Evolutionary conservation across 1,140 invertebrate genomes (phyloP), one percentile per base, ranked within the genome.

Genomic region (Calosoma granatense): DNA sequence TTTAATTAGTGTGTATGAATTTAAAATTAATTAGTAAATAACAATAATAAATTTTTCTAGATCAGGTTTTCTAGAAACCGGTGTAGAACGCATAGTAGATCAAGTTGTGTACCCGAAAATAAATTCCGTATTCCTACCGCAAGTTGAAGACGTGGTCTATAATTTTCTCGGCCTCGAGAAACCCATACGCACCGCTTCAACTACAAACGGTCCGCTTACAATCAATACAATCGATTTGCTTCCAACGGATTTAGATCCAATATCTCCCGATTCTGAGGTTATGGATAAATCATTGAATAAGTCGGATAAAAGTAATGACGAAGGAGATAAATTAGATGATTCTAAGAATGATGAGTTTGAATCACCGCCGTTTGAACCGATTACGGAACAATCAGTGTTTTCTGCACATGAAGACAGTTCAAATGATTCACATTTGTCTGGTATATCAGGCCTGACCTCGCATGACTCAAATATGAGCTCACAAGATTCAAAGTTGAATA

Each of bases 41-140:
- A n/a, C n/a, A n/a, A n/a, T 59, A 65, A 53, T 63, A 26, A 59
- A 65, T 56, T 58, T 57, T 76, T 78, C 47, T 72, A 92, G 90
- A 65, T 85, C 86, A 59, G 86, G 86, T 47, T 88, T 89, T 72
- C 72, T 93, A 59, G 82, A 87, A 59, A 83, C 82, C 57, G 93
- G 93, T 19, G 87, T 96, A 2, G 92, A 95, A 70, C 81, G 92
- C 62, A 93, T 97, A 59, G 91, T 96, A 0, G 92, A 96, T 71
- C 93, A 97, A 78, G 90, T 95, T 0, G 91, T 97, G 0, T 93
- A 94, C 73, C 91, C 92, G 2, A 95, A 95, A 77, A 86, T 95
- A 3, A 82, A 86, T 60, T 81, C 84, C 6, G 81, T 92, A 1
- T 94, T 96, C 68, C 84, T 91, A 66, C 88, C 92, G 4, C 85